phyloP scores from a whole-genome alignment of 2,888 invertebrate species.

The Ctenicera cuprea region DNA sequence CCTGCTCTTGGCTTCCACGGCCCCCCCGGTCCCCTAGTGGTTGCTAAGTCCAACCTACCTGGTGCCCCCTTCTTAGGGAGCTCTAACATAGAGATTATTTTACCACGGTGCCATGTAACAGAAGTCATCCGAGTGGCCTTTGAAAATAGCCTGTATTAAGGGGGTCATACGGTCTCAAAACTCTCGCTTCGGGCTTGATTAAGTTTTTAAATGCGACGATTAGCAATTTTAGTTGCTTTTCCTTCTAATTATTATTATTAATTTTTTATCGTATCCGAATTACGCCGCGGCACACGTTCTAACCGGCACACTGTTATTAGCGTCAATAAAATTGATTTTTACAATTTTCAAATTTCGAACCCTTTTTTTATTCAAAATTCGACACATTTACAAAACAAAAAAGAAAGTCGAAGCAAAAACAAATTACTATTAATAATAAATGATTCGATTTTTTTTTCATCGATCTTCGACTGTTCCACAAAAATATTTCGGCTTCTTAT shows the following conservation, averaged over 20 bases:
- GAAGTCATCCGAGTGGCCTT: constrained; percentile 63
- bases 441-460: constrained; percentile 42
- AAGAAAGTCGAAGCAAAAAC: neutral
- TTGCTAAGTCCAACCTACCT: constrained; percentile 68
- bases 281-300: neutral
- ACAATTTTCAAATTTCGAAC: neutral
- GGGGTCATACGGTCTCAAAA: constrained; percentile 43
- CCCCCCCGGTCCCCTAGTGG: constrained; percentile 64
- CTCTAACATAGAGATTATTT: constrained; percentile 65
- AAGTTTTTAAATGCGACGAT: constrained; percentile 49
- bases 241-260: constrained; percentile 14
- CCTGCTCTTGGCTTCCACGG: constrained; percentile 69
- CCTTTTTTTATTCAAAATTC: no score
- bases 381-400: no score
- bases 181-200: constrained; percentile 42
- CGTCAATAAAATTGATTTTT: neutral
- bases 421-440: constrained; percentile 38
- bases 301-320: neutral
- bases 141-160: constrained; percentile 52
- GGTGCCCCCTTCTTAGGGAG: constrained; percentile 64
- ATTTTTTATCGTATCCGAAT: constrained; percentile 2
- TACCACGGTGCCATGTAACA: constrained; percentile 65
- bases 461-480: constrained; percentile 32
- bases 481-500: constrained; percentile 54
- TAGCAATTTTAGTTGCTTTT: constrained; percentile 40